A percentile compares a stretch with the other conserved stretches of the same genome.
These are phyloP conservation scores for Thysanoteuthis rhombus DNA, from an alignment of 2,888 invertebrate genomes.

Conservation along the genomic window DNA sequence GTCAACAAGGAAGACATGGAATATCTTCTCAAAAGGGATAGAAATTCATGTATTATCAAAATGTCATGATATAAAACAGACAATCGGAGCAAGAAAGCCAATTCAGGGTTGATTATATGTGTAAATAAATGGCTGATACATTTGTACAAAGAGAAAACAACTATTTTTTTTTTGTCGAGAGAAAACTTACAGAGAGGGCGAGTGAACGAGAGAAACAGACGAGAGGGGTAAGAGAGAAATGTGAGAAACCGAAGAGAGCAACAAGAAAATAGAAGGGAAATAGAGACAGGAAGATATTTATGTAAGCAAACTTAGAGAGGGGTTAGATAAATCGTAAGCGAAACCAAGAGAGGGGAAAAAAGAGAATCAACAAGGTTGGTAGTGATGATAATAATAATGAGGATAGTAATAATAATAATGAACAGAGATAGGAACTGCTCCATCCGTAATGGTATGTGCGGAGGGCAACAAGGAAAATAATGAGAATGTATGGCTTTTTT, in stretches of 20 bases:
- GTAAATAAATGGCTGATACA: too few species aligned
- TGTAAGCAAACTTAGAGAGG: neutral
- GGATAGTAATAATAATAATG: neutral
- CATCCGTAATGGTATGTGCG: neutral
- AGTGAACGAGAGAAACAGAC: neutral
- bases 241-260: neutral
- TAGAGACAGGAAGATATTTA: neutral
- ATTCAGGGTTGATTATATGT: neutral
- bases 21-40: neutral
- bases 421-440: neutral
- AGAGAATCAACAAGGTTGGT: neutral
- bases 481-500: neutral
- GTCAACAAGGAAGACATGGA: neutral
- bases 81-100: neutral
- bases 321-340: neutral
- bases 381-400: too few species aligned
- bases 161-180: neutral
- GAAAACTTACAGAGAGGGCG: neutral
- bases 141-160: neutral
- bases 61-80: neutral
- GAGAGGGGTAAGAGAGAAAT: neutral
- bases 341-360: neutral
- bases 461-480: neutral
- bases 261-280: neutral
- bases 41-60: neutral